Base-by-base conservation (phyloP, 2,797 vertebrate genomes). In the Gymnoscopelus microlampas region DNA sequence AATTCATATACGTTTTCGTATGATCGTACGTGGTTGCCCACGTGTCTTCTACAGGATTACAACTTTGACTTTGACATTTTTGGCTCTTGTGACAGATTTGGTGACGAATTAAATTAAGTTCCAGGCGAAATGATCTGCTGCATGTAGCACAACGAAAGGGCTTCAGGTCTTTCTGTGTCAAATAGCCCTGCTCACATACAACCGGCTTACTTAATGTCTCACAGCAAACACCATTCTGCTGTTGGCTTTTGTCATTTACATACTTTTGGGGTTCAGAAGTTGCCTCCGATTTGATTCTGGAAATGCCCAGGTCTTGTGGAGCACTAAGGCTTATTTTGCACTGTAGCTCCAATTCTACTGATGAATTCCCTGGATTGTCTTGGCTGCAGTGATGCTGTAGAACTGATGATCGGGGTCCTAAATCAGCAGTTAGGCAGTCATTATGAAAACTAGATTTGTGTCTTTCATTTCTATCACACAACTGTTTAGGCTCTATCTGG, bases 101-200 rank as follows among this genome's bases (percentile, higher is more conserved):
- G 70, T 83, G 86, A 9, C 68, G 63, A 3, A 70, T 66, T 29
- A 59, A 60, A 78, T 79, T 70, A 49, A 71, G 60, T 49, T 73
- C 54, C 53, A 80, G 71, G n/a, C 26, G n/a, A 70, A 85, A 82
- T 0, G 71, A 70, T 67, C 71, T 71, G 51, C 29, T 75, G 49
- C 84, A 81, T 53, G 68, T 68, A 14, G 13, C 14, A 54, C 86
- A 81, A 4, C 56, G 73, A 48, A 82, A 85, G n/a, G 26, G 72
- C 60, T 79, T 83, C 14, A 48, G 5, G 54, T 54, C 68, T 73
- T 66, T n/a, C 6, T 49, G 53, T 19, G 26, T 71, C 10, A 54
- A 35, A 51, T 44, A 5, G 7, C 44, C 65, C 26, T 24, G 65
- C 63, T 63, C 64, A 29, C 63, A 54, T 68, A 62, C 65, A 39